phyloP scores from a whole-genome alignment of 2,113 vertebrate species.

The Phaethon lepturus region DNA sequence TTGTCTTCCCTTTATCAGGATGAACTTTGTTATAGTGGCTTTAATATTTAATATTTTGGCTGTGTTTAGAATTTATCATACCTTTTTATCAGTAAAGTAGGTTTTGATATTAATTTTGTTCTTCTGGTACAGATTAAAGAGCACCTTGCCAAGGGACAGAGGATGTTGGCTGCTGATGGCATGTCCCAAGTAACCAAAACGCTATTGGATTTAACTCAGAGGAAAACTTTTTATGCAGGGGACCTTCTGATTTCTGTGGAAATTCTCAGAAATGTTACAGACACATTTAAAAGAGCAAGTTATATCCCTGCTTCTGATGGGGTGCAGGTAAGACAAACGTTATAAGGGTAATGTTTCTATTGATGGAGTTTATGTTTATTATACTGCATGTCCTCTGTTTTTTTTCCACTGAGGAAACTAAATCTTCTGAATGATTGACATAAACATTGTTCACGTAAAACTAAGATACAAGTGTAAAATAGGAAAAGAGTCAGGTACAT shows the following conservation, averaged over 20 bases:
- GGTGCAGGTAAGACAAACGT: constrained; percentile 86
- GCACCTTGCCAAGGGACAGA: constrained; percentile 95
- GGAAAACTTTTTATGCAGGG: constrained; percentile 95
- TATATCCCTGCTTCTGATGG: constrained; percentile 97
- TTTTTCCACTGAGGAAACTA: neutral
- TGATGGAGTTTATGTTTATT: neutral
- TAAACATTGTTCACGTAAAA: constrained; percentile 11
- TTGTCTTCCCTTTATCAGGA: neutral
- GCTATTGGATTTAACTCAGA: constrained; percentile 95
- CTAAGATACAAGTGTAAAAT: neutral
- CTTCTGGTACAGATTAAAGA: constrained; percentile 89
- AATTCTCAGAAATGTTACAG: constrained; percentile 97
- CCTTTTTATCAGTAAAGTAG: constrained; percentile 25
- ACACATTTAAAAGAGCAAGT: constrained; percentile 96
- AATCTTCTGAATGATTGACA: neutral
- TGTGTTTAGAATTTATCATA: neutral
- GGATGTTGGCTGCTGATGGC: constrained; percentile 91
- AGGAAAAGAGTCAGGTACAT: neutral
- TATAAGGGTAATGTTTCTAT: neutral
- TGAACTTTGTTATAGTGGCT: neutral
- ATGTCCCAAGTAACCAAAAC: constrained; percentile 99
- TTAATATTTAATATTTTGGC: neutral
- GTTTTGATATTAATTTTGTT: constrained; percentile 67
- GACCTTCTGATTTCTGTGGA: constrained; percentile 97
- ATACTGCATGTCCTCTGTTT: neutral